phyloP scores from a whole-genome alignment of 2,113 vertebrate species.

The Eubucco bourcierii region DNA sequence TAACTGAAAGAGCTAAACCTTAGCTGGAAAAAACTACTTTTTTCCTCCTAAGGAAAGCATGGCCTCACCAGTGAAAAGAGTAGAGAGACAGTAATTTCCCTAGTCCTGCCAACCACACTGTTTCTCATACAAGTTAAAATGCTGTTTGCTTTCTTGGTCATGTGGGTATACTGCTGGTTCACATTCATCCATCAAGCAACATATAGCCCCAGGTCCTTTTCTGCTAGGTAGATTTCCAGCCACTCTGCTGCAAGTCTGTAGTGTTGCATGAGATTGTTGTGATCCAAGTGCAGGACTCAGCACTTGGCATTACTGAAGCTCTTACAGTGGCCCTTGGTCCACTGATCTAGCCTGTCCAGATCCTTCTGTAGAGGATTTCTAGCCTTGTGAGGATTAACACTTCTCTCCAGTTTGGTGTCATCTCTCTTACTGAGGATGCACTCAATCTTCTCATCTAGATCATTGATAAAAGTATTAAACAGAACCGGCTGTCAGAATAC shows the following conservation, averaged over 20 bases:
- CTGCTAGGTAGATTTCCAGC: background rate
- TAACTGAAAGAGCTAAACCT: background rate
- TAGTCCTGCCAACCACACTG: background rate
- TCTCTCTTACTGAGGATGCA: background rate
- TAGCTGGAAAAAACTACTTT: background rate
- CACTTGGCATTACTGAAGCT: background rate
- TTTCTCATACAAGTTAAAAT: background rate
- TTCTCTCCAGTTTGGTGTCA: background rate
- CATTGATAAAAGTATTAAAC: background rate
- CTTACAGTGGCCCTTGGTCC: background rate
- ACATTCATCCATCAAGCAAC: background rate
- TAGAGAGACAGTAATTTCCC: background rate
- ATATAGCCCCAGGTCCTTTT: background rate
- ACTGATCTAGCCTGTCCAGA: background rate
- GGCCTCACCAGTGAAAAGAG: too few species aligned
- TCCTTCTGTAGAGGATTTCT: background rate
- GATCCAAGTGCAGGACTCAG: background rate
- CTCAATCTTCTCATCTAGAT: background rate
- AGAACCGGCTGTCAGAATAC: background rate
- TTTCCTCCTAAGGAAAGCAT: background rate
- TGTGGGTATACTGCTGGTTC: background rate
- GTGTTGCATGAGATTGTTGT: background rate
- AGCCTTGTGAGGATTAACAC: background rate
- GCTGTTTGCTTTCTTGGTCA: background rate
- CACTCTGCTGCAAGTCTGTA: background rate